Evolutionary conservation across 2,888 invertebrate genomes (phyloP).

Genomic region (Philaethria dido): DNA sequence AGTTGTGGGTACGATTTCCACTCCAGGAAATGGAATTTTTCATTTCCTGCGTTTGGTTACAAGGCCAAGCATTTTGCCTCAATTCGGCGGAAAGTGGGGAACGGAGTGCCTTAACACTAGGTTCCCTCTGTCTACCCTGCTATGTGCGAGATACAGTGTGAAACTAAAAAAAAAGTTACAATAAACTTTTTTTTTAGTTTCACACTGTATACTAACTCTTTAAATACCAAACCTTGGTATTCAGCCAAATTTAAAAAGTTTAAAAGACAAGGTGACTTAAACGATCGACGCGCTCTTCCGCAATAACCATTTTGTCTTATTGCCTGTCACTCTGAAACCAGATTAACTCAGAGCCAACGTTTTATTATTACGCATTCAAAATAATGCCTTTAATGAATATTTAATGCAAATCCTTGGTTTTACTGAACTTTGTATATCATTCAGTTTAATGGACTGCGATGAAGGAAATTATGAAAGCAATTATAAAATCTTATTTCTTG

Average conservation of each 20-base stretch:
- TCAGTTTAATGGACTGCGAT: constrained; percentile 1
- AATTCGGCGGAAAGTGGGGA: no score
- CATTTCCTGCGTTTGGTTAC: no score
- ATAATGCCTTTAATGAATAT: constrained; percentile 12
- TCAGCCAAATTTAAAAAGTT: not conserved
- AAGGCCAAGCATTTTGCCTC: no score
- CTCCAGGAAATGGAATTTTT: no score
- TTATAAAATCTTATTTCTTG: not conserved
- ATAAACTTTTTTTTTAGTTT: no score
- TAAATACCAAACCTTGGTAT: not conserved
- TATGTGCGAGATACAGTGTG: no score
- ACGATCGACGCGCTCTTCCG: constrained; percentile 7
- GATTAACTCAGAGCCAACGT: constrained; percentile 9
- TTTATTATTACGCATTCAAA: constrained; percentile 10
- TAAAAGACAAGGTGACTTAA: constrained; percentile 3
- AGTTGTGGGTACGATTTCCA: no score
- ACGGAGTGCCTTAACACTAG: no score
- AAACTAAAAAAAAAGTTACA: no score
- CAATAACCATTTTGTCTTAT: constrained; percentile 9
- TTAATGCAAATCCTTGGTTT: constrained; percentile 17
- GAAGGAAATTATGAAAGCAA: not conserved
- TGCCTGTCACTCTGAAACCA: constrained; percentile 12
- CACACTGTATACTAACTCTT: no score
- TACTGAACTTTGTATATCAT: constrained; percentile 18
- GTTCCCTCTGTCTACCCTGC: no score